phyloP scores from a whole-genome alignment of 1,140 invertebrate genomes.

The Pectinophora gossypiella region DNA sequence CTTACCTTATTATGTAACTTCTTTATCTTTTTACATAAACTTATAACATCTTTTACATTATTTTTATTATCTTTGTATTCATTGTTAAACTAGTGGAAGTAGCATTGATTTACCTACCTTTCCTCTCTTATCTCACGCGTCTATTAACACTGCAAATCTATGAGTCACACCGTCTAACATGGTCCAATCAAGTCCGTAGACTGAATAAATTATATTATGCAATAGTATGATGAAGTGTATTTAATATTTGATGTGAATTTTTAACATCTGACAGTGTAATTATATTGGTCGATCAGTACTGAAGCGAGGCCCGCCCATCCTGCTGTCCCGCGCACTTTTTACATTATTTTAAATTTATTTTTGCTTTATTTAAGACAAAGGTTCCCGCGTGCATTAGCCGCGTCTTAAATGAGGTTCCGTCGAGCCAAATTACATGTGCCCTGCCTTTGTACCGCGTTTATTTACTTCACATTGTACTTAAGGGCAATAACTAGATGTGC shows the following conservation, averaged over 20 bases:
- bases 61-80: too few species aligned
- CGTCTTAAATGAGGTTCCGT: conserved; percentile 63
- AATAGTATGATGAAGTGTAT: conserved; percentile 11
- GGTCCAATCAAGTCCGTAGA: not conserved
- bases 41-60: too few species aligned
- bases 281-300: conserved; percentile 48
- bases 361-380: conserved; percentile 56
- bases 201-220: not conserved
- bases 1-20: too few species aligned
- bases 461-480: conserved; percentile 73
- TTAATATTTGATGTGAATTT: conserved; percentile 37
- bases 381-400: conserved; percentile 48
- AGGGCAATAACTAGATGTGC: conserved; percentile 61
- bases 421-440: conserved; percentile 64
- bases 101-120: not conserved
- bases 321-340: conserved; percentile 61
- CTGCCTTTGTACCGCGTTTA: conserved; percentile 58
- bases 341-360: conserved; percentile 63
- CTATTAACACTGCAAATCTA: not conserved
- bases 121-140: not conserved
- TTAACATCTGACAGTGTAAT: conserved; percentile 58
- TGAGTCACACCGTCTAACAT: not conserved
- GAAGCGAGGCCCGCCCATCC: conserved; percentile 55
- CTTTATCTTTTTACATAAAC: too few species aligned
- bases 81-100: too few species aligned